Evolutionary conservation across 2,888 invertebrate species (phyloP).

Genomic region (Drosophila mettleri): DNA sequence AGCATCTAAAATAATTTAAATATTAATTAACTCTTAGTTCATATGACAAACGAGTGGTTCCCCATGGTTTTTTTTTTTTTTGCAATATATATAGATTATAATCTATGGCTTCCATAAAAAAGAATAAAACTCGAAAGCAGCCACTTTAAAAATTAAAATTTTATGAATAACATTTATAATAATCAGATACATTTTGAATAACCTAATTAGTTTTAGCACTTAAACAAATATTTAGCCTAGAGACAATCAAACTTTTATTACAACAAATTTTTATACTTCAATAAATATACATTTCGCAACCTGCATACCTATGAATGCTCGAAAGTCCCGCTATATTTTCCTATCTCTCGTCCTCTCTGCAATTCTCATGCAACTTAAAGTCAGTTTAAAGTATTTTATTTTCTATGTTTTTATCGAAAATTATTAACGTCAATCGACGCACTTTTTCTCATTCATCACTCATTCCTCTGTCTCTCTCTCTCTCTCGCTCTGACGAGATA

Average conservation of each 20-base stretch:
- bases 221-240: slow-evolving; percentile 56
- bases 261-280: slow-evolving; percentile 67
- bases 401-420: background rate
- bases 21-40: slow-evolving; percentile 51
- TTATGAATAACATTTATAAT: slow-evolving; percentile 25
- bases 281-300: slow-evolving; percentile 65
- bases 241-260: slow-evolving; percentile 58
- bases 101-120: slow-evolving; percentile 61
- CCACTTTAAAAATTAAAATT: slow-evolving; percentile 60
- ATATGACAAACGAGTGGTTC: slow-evolving; percentile 69
- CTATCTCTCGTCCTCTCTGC: slow-evolving; percentile 6
- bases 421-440: slow-evolving; percentile 7
- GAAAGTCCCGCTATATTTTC: slow-evolving; percentile 3
- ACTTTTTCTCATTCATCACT: slow-evolving; percentile 5
- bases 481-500: slow-evolving; percentile 5
- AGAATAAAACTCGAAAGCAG: slow-evolving; percentile 46
- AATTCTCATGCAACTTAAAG: slow-evolving; percentile 10
- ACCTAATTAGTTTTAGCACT: slow-evolving; percentile 60
- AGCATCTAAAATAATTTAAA: slow-evolving; percentile 57
- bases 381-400: background rate
- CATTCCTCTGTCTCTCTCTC: background rate
- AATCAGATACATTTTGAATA: slow-evolving; percentile 44
- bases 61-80: slow-evolving; percentile 58
- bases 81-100: slow-evolving; percentile 41
- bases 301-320: slow-evolving; percentile 48